These are phyloP conservation scores for Pyrgus malvae DNA, from an alignment of 2,888 invertebrate species.

Conservation along the genomic window DNA sequence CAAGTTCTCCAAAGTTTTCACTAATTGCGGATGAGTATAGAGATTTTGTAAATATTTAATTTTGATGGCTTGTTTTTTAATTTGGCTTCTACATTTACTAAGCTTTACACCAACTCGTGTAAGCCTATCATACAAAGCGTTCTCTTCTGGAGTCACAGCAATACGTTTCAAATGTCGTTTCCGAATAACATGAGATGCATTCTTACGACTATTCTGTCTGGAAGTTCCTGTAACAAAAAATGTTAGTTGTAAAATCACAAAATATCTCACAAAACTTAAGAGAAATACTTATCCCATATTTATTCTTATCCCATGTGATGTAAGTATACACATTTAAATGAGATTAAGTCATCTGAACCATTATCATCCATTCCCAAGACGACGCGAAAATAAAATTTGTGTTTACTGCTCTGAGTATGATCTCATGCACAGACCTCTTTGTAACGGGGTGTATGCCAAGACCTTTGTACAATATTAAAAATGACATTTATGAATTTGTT, in stretches of 20 bases:
- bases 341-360: conserved; percentile 24
- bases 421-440: neutral
- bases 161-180: neutral
- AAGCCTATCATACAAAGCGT: neutral
- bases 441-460: neutral
- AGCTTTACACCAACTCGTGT: neutral
- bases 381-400: neutral
- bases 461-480: neutral
- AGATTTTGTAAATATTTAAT: conserved; percentile 10
- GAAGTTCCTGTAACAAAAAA: neutral
- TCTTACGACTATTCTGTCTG: neutral
- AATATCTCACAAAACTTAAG: neutral
- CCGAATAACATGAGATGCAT: neutral
- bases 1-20: conserved; percentile 9
- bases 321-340: conserved; percentile 32
- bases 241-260: neutral
- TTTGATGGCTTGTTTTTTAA: conserved; percentile 2
- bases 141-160: neutral
- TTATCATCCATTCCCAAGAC: neutral
- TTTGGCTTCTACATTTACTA: conserved; percentile 11
- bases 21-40: no score
- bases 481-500: neutral
- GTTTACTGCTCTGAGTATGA: neutral
- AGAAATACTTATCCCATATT: neutral
- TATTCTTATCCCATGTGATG: neutral